Base-by-base conservation (phyloP, 1,140 invertebrate genomes). In the Atta cephalotes region DNA sequence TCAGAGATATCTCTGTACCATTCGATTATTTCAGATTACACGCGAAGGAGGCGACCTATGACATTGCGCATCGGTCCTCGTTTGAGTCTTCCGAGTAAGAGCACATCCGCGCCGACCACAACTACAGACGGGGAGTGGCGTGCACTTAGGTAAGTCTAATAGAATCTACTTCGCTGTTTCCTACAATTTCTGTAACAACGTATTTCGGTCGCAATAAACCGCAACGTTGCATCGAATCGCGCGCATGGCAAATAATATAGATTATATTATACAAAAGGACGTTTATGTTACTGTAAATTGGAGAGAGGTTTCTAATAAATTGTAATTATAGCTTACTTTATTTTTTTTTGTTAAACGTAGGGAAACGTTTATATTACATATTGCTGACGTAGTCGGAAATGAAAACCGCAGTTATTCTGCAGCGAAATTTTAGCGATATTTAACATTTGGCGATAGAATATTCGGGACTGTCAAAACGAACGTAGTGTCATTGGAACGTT, bases 1-100 rank as follows among this genome's bases (percentile, higher is more conserved):
- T 62, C 51, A 35, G 3, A 71, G n/a, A 78, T 60, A 21, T 85
- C 18, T 76, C 16, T 60, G 16, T 58, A 71, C 10, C 56, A 56
- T 78, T 70, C 31, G 88, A 87, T 85, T 90, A 49, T 93, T 95
- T 51, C 90, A 96, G 96, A 96, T 92, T 96, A 96, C 88, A 94
- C 94, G 62, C 94, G 95, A 58, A 92, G 95, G 60, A 93, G 96
- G 70, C 94, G 96, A 65, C 95, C 95, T 49, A 96, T 96, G 92
- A 96, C 95, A 28, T 84, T 96, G 82, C 93, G 94, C 68, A 96
- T 96, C 56, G 95, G 95, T 86, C 96, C 95, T 49, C 93, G 96
- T 51, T 88, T 96, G 68, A 95, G 95, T 88, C 90, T 96, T 12
- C 95, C 95, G 2, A 94, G 92, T 81, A 93, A 94, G 87, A 95